A percentile compares a stretch with the other conserved stretches of the same genome.
phyloP scores from a whole-genome alignment of 2,113 vertebrate genomes.

The Lucifuga dentata region DNA sequence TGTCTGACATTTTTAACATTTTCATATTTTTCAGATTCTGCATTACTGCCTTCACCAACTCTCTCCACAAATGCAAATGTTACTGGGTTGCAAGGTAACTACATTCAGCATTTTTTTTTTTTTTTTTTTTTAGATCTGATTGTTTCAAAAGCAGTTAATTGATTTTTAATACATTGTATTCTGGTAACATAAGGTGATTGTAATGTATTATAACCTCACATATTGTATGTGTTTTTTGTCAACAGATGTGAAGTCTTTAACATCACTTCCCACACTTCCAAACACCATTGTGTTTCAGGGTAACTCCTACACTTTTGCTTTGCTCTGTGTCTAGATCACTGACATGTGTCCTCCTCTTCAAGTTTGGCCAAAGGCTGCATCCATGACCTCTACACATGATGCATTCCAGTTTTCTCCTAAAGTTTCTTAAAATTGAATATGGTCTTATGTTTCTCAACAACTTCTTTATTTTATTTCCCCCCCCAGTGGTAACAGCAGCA shows the following conservation, averaged over 20 bases:
- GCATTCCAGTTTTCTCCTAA: too few relatives aligned
- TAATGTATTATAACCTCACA: slow-evolving; percentile 10
- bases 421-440: neutral
- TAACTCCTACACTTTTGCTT: slow-evolving; percentile 31
- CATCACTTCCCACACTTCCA: slow-evolving; percentile 40
- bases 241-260: slow-evolving; percentile 23
- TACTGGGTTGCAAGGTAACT: slow-evolving; percentile 56
- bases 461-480: neutral
- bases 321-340: too few relatives aligned
- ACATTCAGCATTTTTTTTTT: neutral
- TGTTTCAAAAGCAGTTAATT: neutral
- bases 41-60: slow-evolving; percentile 4
- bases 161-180: neutral
- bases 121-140: too few relatives aligned
- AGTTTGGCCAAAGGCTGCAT: too few relatives aligned
- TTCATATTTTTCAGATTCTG: slow-evolving; percentile 46
- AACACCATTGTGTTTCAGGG: slow-evolving; percentile 60
- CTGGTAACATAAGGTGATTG: neutral
- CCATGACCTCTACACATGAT: too few relatives aligned
- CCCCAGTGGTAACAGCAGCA: slow-evolving; percentile 60
- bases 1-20: slow-evolving; percentile 52
- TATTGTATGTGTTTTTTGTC: slow-evolving; percentile 12
- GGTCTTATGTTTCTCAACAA: neutral
- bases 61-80: neutral
- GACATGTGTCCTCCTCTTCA: too few relatives aligned